Conservation (phyloP, 2,888 invertebrate genomes). For the Drosophila tripunctata region DNA sequence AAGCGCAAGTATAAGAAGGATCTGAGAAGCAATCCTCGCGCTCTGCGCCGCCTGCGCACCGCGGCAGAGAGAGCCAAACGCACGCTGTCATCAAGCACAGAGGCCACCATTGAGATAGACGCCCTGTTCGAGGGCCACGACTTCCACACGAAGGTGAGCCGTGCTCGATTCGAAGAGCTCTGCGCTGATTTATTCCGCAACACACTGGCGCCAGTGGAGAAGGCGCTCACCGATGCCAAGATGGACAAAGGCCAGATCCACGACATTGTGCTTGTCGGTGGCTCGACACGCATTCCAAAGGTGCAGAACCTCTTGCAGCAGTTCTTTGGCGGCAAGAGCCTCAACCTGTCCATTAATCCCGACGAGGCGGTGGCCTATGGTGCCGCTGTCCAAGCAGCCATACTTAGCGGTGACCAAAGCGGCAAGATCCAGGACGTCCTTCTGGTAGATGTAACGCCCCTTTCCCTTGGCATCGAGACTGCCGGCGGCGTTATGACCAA, state of each 20-base stretch:
- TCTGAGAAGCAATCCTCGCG: constrained; percentile 87
- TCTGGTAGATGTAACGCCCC: constrained; percentile 88
- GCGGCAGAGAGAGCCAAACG: constrained; percentile 92
- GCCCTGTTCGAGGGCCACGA: constrained; percentile 89
- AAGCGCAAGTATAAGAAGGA: constrained; percentile 91
- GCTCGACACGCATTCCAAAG: constrained; percentile 92
- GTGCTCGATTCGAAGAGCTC: constrained; percentile 91
- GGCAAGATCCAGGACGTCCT: constrained; percentile 90
- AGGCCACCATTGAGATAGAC: constrained; percentile 90
- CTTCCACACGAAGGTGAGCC: constrained; percentile 89
- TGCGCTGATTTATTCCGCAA: constrained; percentile 89
- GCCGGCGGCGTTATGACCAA: constrained; percentile 93
- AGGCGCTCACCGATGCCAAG: constrained; percentile 91
- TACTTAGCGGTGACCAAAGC: constrained; percentile 88
- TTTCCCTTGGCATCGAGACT: constrained; percentile 91
- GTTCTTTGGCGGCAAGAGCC: constrained; percentile 89
- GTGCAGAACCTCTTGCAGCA: constrained; percentile 90
- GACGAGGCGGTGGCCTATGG: constrained; percentile 93
- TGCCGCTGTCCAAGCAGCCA: constrained; percentile 90
- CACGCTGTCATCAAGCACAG: constrained; percentile 91
- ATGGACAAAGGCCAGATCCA: constrained; percentile 90
- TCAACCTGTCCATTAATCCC: constrained; percentile 91
- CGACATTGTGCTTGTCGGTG: constrained; percentile 93
- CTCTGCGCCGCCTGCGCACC: constrained; percentile 89
- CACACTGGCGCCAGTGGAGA: constrained; percentile 91